Base-by-base conservation (phyloP, 1,140 invertebrate genomes). In the Drosophila melanogaster region DNA sequence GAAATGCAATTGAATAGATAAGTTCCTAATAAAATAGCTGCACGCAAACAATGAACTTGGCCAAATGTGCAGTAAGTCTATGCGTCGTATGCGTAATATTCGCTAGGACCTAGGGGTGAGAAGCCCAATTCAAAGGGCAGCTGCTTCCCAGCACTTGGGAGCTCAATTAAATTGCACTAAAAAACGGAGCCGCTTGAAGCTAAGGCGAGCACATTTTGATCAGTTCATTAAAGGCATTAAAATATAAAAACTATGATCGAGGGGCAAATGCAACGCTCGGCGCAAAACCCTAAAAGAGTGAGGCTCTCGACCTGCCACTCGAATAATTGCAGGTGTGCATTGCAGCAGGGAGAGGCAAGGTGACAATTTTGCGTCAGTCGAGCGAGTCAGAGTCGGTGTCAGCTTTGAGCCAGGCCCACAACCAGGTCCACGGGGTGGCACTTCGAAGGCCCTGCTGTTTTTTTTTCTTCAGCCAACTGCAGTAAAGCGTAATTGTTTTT, bases 291-390 rank as follows among this genome's bases (percentile, higher is more conserved):
- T 60, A 65, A 35, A 54, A 60, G 26, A 71, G 74, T 33, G 65
- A 49, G 56, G 38, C 71, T 14, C 58, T 57, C 49, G 47, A 58
- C 47, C 61, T 77, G 64, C 61, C 75, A 75, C 50, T 75, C 65
- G 30, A 76, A 66, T 76, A 86, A 86, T 86, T 86, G 84, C 83
- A 86, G 83, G 83, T 86, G 84, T 86, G 71, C 83, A 89, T 86
- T 77, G 74, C 74, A 77, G 24, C 55, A 77, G 43, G 61, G 62
- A 66, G 72, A 58, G 64, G 79, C 84, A 86, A 86, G 83, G 83
- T 87, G 83, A 86, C 83, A 86, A 86, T 86, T 86, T 86, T 65
- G 83, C 83, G 83, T 86, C 83, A 86, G 66, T 87, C 83, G 84
- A 89, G 83, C 83, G 83, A 78, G 59, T 69, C 70, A 67, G 69